A percentile compares a stretch with the other conserved stretches of the same genome.
Conservation (phyloP, 2,113 vertebrate genomes). For the Tachysurus vachellii region DNA sequence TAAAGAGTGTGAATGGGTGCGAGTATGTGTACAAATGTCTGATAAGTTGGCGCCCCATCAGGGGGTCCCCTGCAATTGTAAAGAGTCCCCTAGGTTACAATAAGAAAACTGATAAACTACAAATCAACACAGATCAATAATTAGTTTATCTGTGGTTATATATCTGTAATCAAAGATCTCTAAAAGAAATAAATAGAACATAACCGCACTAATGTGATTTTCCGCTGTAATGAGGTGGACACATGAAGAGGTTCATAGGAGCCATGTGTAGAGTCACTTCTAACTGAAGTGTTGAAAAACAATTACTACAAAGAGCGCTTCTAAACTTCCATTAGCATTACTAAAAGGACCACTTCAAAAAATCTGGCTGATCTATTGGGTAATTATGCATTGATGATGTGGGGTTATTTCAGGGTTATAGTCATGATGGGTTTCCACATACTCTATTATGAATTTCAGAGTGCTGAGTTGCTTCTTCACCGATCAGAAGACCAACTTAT, state of each 20-base stretch:
- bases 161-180: neutral
- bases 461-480: neutral
- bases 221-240: neutral
- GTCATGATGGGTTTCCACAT: neutral
- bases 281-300: neutral
- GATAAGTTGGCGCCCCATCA: too few species aligned
- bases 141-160: neutral
- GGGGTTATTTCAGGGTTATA: neutral
- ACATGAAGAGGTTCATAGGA: neutral
- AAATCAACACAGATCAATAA: neutral
- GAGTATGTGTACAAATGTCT: too few species aligned
- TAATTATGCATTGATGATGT: neutral
- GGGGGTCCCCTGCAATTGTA: too few species aligned
- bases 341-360: neutral
- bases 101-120: too few species aligned
- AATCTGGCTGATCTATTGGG: neutral
- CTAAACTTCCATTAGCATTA: neutral
- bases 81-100: too few species aligned
- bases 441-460: neutral
- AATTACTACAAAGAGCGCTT: slow-evolving; percentile 3
- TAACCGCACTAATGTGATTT: too few species aligned
- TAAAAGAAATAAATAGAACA: neutral
- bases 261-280: neutral
- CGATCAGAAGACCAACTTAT: neutral
- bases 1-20: neutral